Percentiles rank a stretch among this genome's conserved stretches.
Conservation (phyloP, 2,888 invertebrate genomes). For the Agrotis ipsilon region DNA sequence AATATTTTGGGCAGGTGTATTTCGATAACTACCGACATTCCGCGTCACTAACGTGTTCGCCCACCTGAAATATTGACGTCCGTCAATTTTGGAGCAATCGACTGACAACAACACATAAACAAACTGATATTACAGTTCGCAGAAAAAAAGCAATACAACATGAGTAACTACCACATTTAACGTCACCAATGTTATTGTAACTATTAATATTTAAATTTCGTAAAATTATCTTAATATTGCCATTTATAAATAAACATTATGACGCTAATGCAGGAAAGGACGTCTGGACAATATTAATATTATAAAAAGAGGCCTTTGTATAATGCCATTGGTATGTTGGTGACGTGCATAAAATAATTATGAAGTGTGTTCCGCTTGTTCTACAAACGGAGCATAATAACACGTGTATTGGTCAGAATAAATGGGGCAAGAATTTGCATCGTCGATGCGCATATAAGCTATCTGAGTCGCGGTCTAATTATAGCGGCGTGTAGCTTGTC, state of each 20-base stretch:
- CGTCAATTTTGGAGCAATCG: slow-evolving; percentile 1
- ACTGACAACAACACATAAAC: slow-evolving; percentile 11
- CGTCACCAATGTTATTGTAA: slow-evolving; percentile 40
- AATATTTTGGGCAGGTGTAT: slow-evolving; percentile 23
- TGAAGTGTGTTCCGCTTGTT: slow-evolving; percentile 57
- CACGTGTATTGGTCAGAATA: slow-evolving; percentile 69
- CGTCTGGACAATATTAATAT: slow-evolving; percentile 37
- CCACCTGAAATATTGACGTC: slow-evolving; percentile 22
- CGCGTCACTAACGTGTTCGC: neutral
- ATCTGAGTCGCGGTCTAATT: slow-evolving; percentile 82
- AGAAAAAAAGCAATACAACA: slow-evolving; percentile 13
- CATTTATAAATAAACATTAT: slow-evolving; percentile 41
- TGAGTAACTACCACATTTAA: slow-evolving; percentile 8
- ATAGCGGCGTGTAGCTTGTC: slow-evolving; percentile 77
- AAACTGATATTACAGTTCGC: slow-evolving; percentile 17
- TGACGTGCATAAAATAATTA: slow-evolving; percentile 58
- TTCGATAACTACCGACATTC: neutral
- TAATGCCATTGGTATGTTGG: slow-evolving; percentile 42
- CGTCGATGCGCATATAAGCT: slow-evolving; percentile 79
- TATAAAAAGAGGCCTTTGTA: slow-evolving; percentile 41
- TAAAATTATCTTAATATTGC: slow-evolving; percentile 33
- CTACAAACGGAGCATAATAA: slow-evolving; percentile 65
- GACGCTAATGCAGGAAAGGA: slow-evolving; percentile 35
- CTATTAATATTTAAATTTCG: slow-evolving; percentile 36
- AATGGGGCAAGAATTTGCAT: slow-evolving; percentile 83